Base-by-base conservation (phyloP, 2,113 vertebrate species). In the Triplophysa dalaica region DNA sequence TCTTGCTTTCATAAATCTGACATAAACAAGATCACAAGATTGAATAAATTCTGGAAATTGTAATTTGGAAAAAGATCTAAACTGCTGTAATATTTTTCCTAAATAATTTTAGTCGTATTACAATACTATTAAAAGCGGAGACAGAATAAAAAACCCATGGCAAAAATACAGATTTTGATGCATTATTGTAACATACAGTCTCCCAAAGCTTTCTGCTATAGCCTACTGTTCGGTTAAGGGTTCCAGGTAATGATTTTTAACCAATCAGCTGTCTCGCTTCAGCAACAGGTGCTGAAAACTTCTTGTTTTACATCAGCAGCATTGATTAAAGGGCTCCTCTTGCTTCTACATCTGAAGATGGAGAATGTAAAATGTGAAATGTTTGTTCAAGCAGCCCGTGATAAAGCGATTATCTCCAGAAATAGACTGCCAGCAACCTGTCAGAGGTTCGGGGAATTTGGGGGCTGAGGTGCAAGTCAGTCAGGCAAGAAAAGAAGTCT, bases 371-470 rank as follows among this genome's bases (percentile, higher is more conserved):
- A 74, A 72, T 50, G 52, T 38, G 50, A 19, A 58, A 61, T 29
- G 21, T 63, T 75, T 63, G 58, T 22, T 48, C 38, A 24, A 43
- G n/a, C n/a, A 73, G 54, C 70, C 21, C 11, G 29, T 12, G 72
- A 63, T 75, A 22, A 63, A 75, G 21, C 6, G 14, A 63, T 63
- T 63, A 63, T 63, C 58, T 75, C 41, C 58, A 63, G 22, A 75
- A 75, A 75, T 75, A 62, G 72, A 75, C 58, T 62, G 58, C 58
- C 8, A 3, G 21, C 68, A 63, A 63, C 26, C 67, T 79, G 68
- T 79, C 69, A 65, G 62, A 80, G 60, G 69, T 54, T 80, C 63
- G 58, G 58, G 43, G 67, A 70, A 50, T 70, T 70, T 52, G 45
- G 58, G 43, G 24, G 67, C 67, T 22, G 58, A 63, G 56, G 48